Evolutionary conservation across 1,140 invertebrate species (phyloP), one percentile per base, ranked within the genome.

Genomic region (Calliopsis andreniformis): DNA sequence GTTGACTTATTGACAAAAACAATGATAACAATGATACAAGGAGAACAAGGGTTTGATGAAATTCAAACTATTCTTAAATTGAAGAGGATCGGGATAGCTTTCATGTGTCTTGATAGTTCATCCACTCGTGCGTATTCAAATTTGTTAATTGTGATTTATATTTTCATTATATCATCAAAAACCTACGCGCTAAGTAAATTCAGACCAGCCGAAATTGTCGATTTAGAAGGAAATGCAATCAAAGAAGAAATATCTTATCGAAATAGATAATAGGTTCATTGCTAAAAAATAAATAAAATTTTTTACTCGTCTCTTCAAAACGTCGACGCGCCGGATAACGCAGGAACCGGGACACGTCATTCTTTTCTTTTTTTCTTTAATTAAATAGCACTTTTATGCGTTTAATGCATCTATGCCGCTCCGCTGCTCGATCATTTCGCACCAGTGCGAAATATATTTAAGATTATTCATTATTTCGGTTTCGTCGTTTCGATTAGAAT

Each of bases 161-260:
- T 86, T 88, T 82, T 72, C 81, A 70, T 80, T 79, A 79, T 83
- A 84, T 89, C 82, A 82, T 87, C 83, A 85, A 87, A 82, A 87
- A 87, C 84, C 84, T 91, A 90, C 87, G 84, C 86, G 84, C 87
- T 91, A 90, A 87, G 86, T 87, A 89, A 90, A 90, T 91, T 91
- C 90, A 91, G 90, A 90, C 89, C 90, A 91, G 90, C 90, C 90
- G 90, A 91, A 91, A 90, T 90, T 87, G 88, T 89, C 64, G 84
- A 88, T 90, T 89, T 84, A 66, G 68, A 79, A 84, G 84, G 80
- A 90, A 84, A 85, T 76, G 70, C 68, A 82, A 79, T 80, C 18
- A 84, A 76, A 86, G 78, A 85, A 82, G 78, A 85, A 82, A 87
- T 83, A 86, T 86, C 75, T 87, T 84, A 87, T 85, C 79, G 76